Base-by-base conservation (phyloP, 2,113 vertebrate genomes). In the Rousettus leschenaultii region DNA sequence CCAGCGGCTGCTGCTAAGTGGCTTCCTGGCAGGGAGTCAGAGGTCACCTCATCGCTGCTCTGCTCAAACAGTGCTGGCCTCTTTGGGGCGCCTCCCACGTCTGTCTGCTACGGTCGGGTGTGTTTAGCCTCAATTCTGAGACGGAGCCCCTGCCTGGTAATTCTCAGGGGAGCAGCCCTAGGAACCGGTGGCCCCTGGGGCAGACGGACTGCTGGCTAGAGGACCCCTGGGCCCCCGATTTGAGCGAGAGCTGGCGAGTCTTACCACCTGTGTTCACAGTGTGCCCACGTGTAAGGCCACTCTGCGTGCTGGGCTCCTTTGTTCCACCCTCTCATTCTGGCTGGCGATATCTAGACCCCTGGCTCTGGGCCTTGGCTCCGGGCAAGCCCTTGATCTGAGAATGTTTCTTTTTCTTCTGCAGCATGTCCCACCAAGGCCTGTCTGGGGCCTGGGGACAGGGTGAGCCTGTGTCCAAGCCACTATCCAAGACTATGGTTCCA, bases 21-120 rank as follows among this genome's bases (percentile, higher is more conserved):
- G 83, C 96, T 97, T 97, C 53, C 96, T 97, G 97, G 97, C 97
- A 95, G 28, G 19, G 45, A 92, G 51, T 93, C 95, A 95, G 63
- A 89, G 97, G 97, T 95, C 97, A 86, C 86, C 85, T 97, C 97
- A 97, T 96, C 30, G 0, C 88, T 3, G 24, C 61, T 91, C 43
- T 0, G 35, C 88, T 96, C 83, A 63, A 82, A 65, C 53, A 73
- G 74, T 1, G 0, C 71, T 88, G 82, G 95, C 61, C 96, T 95
- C 43, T 53, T 79, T 22, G 26, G 74, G 92, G 88, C 2, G 13
- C 83, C 87, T 94, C 92, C 94, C 96, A 92, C 14, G 3, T 73
- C 87, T 59, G 94, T 88, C 79, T 53, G 77, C 66, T 7, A 43
- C 43, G 35, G 11, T 51, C 0, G 51, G 33, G 30, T 48, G 35